A percentile compares a stretch with the other conserved stretches of the same genome.
Conservation (phyloP, 1,140 invertebrate species). For the Drosophila funebris region DNA sequence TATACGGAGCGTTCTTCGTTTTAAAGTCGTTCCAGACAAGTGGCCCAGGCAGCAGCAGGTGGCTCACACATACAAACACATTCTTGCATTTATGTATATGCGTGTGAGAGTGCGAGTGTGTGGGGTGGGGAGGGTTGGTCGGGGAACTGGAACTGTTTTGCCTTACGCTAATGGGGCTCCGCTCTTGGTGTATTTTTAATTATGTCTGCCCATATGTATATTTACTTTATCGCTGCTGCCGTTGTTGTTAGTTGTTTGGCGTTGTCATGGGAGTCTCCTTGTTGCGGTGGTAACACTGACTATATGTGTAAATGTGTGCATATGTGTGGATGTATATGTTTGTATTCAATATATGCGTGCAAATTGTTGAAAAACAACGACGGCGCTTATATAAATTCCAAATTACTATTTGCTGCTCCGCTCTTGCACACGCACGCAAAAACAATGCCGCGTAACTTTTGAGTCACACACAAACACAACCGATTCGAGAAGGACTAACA, state of each 20-base stretch:
- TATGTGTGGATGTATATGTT: conserved; percentile 2
- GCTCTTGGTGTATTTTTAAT: conserved; percentile 70
- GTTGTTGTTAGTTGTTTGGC: conserved; percentile 23
- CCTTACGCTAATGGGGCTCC: conserved; percentile 49
- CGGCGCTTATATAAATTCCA: conserved; percentile 59
- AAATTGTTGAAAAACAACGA: conserved; percentile 51
- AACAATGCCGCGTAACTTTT: conserved; percentile 40
- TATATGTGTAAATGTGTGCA: background rate
- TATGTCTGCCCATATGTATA: conserved; percentile 64
- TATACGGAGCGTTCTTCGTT: conserved; percentile 15
- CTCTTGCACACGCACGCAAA: conserved; percentile 24
- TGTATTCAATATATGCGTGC: conserved; percentile 29
- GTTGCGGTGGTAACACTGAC: conserved; percentile 40
- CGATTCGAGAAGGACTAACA: conserved; percentile 8
- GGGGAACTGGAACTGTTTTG: conserved; percentile 39
- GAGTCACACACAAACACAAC: conserved; percentile 36
- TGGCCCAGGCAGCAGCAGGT: conserved; percentile 63
- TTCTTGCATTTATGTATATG: conserved; percentile 21
- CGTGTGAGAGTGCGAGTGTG: conserved; percentile 1
- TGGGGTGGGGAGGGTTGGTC: conserved; percentile 28
- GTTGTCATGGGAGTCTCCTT: conserved; percentile 71
- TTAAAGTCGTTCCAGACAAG: conserved; percentile 35
- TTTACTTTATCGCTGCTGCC: conserved; percentile 57
- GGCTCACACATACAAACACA: conserved; percentile 55
- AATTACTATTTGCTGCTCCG: conserved; percentile 37